Percentiles rank a stretch among this genome's conserved stretches.
Conservation (phyloP, 2,888 invertebrate genomes). For the Anorthoa munda region DNA sequence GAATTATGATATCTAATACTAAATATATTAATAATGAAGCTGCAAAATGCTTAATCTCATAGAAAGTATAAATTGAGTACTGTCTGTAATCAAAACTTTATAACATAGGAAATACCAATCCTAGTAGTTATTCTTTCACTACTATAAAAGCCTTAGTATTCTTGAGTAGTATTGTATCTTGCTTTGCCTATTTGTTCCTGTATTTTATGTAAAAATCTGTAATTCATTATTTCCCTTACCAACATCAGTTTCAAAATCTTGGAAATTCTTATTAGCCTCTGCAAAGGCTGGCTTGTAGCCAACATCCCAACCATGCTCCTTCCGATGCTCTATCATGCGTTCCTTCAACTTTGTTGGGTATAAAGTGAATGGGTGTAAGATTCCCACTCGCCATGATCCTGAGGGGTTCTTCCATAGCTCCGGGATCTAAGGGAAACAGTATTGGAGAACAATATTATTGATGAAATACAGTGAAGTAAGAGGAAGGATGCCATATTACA, state of each 20-base stretch:
- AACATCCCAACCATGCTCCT: conserved; percentile 96
- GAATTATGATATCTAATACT: no score
- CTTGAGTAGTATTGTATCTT: not conserved
- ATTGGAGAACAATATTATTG: not conserved
- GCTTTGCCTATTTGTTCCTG: not conserved
- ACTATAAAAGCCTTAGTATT: not conserved
- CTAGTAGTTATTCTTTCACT: no score
- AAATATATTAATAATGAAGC: no score
- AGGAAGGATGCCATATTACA: conserved; percentile 26
- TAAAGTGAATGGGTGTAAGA: conserved; percentile 96
- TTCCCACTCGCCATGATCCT: conserved; percentile 96
- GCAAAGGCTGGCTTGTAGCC: conserved; percentile 95
- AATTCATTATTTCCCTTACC: conserved; percentile 74
- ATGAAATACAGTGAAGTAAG: not conserved
- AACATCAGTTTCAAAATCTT: conserved; percentile 94
- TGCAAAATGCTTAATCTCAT: no score
- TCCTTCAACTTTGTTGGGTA: conserved; percentile 96
- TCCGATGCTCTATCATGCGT: conserved; percentile 94
- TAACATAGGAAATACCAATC: no score
- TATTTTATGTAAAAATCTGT: not conserved
- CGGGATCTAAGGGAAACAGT: conserved; percentile 92
- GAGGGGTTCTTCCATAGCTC: conserved; percentile 95
- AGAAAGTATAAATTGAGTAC: no score
- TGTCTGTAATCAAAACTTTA: no score
- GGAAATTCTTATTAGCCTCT: conserved; percentile 94